Base-by-base conservation (phyloP, 2,113 vertebrate species). In the Ibidorhyncha struthersii region DNA sequence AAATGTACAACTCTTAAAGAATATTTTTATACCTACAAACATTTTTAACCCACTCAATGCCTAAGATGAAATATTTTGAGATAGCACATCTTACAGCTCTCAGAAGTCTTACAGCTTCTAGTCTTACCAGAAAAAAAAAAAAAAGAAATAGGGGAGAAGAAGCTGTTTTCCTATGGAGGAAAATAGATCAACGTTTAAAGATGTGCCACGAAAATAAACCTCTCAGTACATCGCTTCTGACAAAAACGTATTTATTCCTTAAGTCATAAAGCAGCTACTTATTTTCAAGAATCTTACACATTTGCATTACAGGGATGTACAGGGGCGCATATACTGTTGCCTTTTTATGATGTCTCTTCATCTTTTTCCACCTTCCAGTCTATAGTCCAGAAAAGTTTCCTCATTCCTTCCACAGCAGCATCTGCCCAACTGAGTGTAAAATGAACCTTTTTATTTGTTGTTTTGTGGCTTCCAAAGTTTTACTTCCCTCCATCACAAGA, bases 401-500 rank as follows among this genome's bases (percentile, higher is more conserved):
- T 63, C 29, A 80, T 79, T 96, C 40, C 29, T 95, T 96, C 66
- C 18, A 73, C 19, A 77, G 58, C 50, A 18, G 85, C 45, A 74
- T 94, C 45, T 73, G 41, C 66, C 19, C 58, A 91, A 22, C 17
- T 36, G 30, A 50, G 41, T 62, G 19, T 73, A 91, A 85, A 80
- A 93, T 26, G 2, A 16, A 61, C 26, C 4, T 2, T 11, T 72
- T 76, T 71, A 49, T 15, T 45, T 32, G 29, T 74, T 80, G 53
- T 59, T 92, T 92, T 66, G 65, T 74, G 66, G 69, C 70, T 91
- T 90, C 20, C 1, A 1, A 86, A 81, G 40, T 66, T 83, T 85
- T 73, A 50, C 43, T 66, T 86, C 16, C 61, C 69, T 88, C 65
- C 49, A 72, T 85, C 80, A 47, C 73, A 97, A 96, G 97, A 97